A percentile compares a stretch with the other conserved stretches of the same genome.
These are phyloP conservation scores for Platorchestia sp. DNA, from an alignment of 1,140 invertebrate genomes.

Conservation along the genomic window DNA sequence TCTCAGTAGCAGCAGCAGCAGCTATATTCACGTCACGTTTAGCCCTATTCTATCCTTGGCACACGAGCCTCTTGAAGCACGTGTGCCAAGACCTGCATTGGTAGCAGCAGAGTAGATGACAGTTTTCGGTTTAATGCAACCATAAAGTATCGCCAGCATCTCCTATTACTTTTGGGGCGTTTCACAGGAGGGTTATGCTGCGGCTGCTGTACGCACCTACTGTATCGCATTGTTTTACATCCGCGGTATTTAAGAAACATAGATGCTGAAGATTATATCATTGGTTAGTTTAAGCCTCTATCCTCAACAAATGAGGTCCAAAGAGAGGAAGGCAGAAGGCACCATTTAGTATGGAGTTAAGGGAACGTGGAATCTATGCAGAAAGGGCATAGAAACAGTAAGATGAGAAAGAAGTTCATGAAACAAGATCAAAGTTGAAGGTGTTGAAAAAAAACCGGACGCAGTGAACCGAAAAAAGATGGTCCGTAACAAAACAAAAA, in stretches of 20 bases:
- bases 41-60: neutral
- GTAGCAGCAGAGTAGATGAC: neutral
- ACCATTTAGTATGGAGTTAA: no score
- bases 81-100: neutral
- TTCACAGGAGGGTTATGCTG: neutral
- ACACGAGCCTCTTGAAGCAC: neutral
- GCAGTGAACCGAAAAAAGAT: no score
- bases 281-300: neutral
- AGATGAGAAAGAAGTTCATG: no score
- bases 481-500: no score
- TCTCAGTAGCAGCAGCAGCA: neutral
- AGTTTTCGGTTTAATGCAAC: neutral
- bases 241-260: neutral
- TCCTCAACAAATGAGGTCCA: no score
- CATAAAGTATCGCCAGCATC: neutral
- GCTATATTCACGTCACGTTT: neutral
- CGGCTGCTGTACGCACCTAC: neutral
- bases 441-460: no score
- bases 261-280: neutral
- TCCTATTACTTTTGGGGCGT: neutral
- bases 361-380: no score
- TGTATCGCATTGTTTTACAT: neutral
- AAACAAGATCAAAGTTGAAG: no score
- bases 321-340: no score
- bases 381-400: no score